A percentile compares a stretch with the other conserved stretches of the same genome.
Evolutionary conservation across 2,888 invertebrate genomes (phyloP).

Genomic region (Folsomia manolachei): DNA sequence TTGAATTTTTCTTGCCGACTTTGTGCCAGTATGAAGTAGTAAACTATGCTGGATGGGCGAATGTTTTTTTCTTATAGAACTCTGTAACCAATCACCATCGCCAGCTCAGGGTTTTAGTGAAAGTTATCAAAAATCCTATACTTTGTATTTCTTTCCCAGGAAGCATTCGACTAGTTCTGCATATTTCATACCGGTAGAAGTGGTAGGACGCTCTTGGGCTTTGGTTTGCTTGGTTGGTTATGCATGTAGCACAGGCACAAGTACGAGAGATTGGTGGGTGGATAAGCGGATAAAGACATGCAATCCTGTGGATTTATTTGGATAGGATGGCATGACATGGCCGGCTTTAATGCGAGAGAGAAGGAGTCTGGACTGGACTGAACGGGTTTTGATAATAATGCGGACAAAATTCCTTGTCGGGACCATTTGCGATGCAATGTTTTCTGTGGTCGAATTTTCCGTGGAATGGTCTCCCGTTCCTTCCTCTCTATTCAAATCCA

Average conservation of each 20-base stretch:
- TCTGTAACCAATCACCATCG: no score
- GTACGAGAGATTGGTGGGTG: neutral
- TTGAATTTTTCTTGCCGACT: neutral
- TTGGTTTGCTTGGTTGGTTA: no score
- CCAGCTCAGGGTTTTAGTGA: neutral
- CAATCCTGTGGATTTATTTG: neutral
- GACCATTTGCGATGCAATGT: neutral
- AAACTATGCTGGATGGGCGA: neutral
- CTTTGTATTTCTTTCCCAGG: no score
- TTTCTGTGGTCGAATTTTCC: no score
- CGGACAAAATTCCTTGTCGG: neutral
- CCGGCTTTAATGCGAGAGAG: neutral
- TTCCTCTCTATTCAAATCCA: neutral
- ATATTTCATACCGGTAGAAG: neutral
- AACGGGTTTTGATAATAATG: neutral
- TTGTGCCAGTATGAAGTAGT: neutral
- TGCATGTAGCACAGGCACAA: no score
- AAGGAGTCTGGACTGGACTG: neutral
- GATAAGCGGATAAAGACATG: neutral
- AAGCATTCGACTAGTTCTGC: neutral
- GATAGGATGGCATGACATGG: neutral
- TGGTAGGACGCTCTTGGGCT: no score
- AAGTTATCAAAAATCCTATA: neutral
- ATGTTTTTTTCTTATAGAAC: neutral
- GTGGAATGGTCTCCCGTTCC: no score